These are phyloP conservation scores for Drosophila grimshawi DNA, from an alignment of 1,140 invertebrate genomes.

Conservation along the genomic window DNA sequence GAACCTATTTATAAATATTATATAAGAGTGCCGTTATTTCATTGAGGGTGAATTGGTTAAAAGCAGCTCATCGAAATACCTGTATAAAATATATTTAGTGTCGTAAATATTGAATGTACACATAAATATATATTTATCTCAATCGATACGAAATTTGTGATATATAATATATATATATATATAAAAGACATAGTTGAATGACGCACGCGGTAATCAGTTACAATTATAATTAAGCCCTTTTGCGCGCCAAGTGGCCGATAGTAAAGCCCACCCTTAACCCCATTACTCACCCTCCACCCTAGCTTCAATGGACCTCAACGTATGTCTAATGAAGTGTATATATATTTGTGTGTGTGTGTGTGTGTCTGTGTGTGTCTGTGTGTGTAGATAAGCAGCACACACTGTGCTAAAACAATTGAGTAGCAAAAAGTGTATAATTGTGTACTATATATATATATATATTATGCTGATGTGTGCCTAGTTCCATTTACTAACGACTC, in stretches of 20 bases:
- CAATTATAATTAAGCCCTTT: constrained; percentile 35
- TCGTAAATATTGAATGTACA: too few species aligned
- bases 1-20: too few species aligned
- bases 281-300: background rate
- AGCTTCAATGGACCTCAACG: constrained; percentile 1
- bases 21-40: too few species aligned
- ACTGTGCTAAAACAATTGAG: too few species aligned
- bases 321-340: constrained; percentile 12
- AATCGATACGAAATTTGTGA: constrained; percentile 33
- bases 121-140: too few species aligned
- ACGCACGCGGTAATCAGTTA: constrained; percentile 31
- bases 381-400: too few species aligned
- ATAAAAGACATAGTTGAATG: background rate
- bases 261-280: background rate
- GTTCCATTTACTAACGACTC: constrained; percentile 41
- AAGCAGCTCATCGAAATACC: too few species aligned
- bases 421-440: too few species aligned
- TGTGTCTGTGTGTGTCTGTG: constrained; percentile 18
- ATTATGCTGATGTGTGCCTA: constrained; percentile 12
- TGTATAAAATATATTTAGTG: too few species aligned
- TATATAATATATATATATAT: constrained; percentile 20
- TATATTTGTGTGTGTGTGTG: background rate
- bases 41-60: too few species aligned
- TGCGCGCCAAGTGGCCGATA: background rate
- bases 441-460: too few species aligned